Conservation (phyloP, 2,797 vertebrate species). For the Arrhamphus sclerolepis region DNA sequence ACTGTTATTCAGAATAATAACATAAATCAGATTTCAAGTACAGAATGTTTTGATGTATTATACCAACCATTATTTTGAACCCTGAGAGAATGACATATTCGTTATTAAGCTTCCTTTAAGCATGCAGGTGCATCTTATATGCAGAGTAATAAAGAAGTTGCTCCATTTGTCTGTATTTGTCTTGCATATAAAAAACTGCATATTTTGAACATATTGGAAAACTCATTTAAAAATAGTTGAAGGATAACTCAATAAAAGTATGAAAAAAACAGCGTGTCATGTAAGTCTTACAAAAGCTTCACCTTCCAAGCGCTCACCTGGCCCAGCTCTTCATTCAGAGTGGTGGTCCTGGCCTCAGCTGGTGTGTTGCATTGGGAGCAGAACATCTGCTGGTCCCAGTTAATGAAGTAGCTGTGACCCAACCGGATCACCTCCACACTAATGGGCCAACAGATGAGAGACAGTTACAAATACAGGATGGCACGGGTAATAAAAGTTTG, state of each 20-base stretch:
- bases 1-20: not conserved
- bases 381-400: slow-evolving; percentile 96
- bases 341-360: slow-evolving; percentile 92
- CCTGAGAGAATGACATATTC: too few relatives aligned
- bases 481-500: too few relatives aligned
- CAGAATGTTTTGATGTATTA: too few relatives aligned
- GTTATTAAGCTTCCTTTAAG: too few relatives aligned
- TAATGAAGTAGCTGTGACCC: slow-evolving; percentile 97
- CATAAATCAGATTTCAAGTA: not conserved
- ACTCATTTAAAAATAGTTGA: too few relatives aligned
- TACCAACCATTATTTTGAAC: too few relatives aligned
- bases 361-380: slow-evolving; percentile 84
- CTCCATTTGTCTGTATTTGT: too few relatives aligned
- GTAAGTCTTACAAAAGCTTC: not conserved
- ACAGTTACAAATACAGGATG: not conserved
- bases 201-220: too few relatives aligned
- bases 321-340: slow-evolving; percentile 92
- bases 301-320: slow-evolving; percentile 70
- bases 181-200: too few relatives aligned
- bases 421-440: slow-evolving; percentile 95
- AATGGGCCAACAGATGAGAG: slow-evolving; percentile 16
- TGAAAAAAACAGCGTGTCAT: not conserved
- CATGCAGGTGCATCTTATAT: too few relatives aligned
- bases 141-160: too few relatives aligned
- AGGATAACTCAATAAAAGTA: too few relatives aligned